phyloP scores from a whole-genome alignment of 2,797 vertebrate species.

The Scarus forsteni region DNA sequence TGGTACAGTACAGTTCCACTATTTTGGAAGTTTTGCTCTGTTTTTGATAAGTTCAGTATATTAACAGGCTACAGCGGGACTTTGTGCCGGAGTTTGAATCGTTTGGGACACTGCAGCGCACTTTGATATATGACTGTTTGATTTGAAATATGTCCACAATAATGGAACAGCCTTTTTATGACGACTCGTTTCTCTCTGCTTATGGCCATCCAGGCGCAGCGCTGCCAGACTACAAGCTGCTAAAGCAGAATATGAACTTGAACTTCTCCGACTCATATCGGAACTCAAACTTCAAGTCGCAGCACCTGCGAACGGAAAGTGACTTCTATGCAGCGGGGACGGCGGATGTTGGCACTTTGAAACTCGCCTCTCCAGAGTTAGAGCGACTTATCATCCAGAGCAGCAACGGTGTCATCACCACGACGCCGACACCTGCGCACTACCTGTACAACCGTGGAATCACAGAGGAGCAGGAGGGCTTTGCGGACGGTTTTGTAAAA shows the following conservation, averaged over 20 bases:
- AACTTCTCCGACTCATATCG: slow-evolving; percentile 91
- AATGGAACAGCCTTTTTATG: slow-evolving; percentile 98
- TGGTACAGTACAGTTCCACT: slow-evolving; percentile 87
- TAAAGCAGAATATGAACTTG: slow-evolving; percentile 90
- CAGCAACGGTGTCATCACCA: slow-evolving; percentile 93
- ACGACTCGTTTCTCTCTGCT: slow-evolving; percentile 94
- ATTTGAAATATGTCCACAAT: slow-evolving; percentile 91
- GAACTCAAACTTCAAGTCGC: slow-evolving; percentile 86
- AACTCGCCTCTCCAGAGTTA: slow-evolving; percentile 92
- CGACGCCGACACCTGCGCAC: slow-evolving; percentile 87
- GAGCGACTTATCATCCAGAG: slow-evolving; percentile 94
- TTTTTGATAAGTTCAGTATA: slow-evolving; percentile 79
- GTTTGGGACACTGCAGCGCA: slow-evolving; percentile 73
- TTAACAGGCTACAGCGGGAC: slow-evolving; percentile 74
- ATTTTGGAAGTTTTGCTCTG: slow-evolving; percentile 84
- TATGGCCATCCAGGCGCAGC: slow-evolving; percentile 88
- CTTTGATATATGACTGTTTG: slow-evolving; percentile 81
- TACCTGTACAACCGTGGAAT: slow-evolving; percentile 89
- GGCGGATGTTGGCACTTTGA: slow-evolving; percentile 86
- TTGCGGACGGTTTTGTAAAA: slow-evolving; percentile 93
- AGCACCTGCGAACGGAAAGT: slow-evolving; percentile 82
- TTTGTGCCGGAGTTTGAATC: slow-evolving; percentile 74
- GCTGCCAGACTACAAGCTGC: slow-evolving; percentile 91
- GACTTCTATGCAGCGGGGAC: slow-evolving; percentile 83
- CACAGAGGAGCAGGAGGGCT: slow-evolving; percentile 94